phyloP scores from a whole-genome alignment of 92 coral and sea anemone genomes.

The Porites rus region DNA sequence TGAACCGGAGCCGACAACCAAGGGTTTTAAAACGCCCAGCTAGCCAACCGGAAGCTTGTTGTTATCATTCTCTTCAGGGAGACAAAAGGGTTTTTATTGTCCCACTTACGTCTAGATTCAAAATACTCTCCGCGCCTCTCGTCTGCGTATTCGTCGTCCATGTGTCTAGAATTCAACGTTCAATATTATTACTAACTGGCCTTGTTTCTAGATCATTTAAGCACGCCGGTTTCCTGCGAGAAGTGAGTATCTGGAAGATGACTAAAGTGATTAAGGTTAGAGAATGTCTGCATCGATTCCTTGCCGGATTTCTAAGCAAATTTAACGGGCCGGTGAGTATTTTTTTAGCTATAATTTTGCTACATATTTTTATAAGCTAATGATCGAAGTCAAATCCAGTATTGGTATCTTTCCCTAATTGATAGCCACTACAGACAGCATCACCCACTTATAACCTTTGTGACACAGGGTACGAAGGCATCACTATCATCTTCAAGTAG shows the following conservation, averaged over 20 bases:
- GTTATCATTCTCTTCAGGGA: not conserved
- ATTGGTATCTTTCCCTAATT: not conserved
- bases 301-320: not conserved
- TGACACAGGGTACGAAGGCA: no score
- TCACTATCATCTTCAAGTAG: no score
- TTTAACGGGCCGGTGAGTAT: constrained; percentile 23
- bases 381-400: not conserved
- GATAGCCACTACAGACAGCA: no score
- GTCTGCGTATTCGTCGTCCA: not conserved
- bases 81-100: constrained; percentile 22
- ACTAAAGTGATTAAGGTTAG: constrained; percentile 1
- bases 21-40: not conserved
- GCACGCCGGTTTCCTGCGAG: not conserved
- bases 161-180: not conserved
- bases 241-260: constrained; percentile 9
- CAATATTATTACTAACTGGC: not conserved
- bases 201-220: not conserved
- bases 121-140: not conserved
- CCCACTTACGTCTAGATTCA: constrained; percentile 16
- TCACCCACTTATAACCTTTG: no score
- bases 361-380: not conserved
- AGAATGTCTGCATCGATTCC: not conserved
- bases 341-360: not conserved
- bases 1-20: not conserved
- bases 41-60: constrained; percentile 16